phyloP scores from a whole-genome alignment of 2,113 vertebrate species.

The Epinephelus lanceolatus region DNA sequence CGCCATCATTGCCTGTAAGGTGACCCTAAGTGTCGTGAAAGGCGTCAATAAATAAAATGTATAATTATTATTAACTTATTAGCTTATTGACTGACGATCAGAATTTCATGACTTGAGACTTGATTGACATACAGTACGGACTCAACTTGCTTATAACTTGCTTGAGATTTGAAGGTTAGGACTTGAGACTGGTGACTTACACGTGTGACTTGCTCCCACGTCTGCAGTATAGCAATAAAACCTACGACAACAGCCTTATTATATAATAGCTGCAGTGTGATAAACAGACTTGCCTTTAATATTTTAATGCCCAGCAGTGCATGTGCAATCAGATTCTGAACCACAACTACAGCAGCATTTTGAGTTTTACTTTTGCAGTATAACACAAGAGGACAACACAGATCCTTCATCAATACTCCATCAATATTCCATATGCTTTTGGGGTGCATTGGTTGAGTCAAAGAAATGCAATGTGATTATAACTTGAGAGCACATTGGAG shows the following conservation, averaged over 20 bases:
- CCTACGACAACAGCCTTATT: background rate
- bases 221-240: background rate
- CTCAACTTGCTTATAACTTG: too few species aligned
- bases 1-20: too few species aligned
- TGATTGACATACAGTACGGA: too few species aligned
- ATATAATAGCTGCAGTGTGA: background rate
- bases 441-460: background rate
- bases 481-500: background rate
- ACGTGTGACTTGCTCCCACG: background rate
- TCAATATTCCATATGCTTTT: constrained; percentile 54
- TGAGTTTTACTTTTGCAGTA: constrained; percentile 13
- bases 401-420: constrained; percentile 45
- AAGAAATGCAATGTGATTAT: constrained; percentile 2
- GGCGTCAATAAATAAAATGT: too few species aligned
- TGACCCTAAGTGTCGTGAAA: too few species aligned
- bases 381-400: constrained; percentile 15
- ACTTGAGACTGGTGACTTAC: too few species aligned
- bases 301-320: background rate
- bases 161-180: too few species aligned
- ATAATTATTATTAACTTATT: too few species aligned
- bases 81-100: too few species aligned
- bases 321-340: constrained; percentile 5
- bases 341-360: constrained; percentile 10
- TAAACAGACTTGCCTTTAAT: constrained; percentile 5
- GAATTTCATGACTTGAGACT: too few species aligned